Percentiles rank a stretch among this genome's conserved stretches.
Evolutionary conservation across 2,888 invertebrate species (phyloP).

Genomic region (Drosophila peninsularis): DNA sequence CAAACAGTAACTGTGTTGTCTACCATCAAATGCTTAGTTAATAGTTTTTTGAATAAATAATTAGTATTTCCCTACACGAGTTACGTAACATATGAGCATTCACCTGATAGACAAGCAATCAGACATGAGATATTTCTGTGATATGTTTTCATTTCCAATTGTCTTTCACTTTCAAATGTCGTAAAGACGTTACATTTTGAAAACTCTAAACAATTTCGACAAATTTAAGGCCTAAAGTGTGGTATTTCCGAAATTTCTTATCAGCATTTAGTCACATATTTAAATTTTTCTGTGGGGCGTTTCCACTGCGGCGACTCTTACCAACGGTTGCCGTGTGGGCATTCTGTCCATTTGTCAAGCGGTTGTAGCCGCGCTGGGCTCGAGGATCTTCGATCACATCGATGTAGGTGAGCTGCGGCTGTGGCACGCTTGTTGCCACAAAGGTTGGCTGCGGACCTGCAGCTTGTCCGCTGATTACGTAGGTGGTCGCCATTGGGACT

Average conservation of each 20-base stretch:
- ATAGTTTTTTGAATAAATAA: not conserved
- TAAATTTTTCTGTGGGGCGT: not conserved
- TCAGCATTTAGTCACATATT: constrained; percentile 7
- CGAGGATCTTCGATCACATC: constrained; percentile 41
- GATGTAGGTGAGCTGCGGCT: constrained; percentile 27
- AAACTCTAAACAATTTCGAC: not conserved
- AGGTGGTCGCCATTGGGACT: constrained; percentile 42
- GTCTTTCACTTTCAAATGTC: not conserved
- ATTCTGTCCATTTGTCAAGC: constrained; percentile 37
- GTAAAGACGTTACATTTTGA: too few relatives aligned
- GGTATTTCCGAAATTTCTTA: constrained; percentile 7
- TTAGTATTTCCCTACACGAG: not conserved
- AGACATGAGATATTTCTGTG: too few relatives aligned
- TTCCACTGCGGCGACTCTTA: not conserved
- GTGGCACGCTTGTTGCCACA: constrained; percentile 18
- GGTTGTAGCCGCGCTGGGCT: constrained; percentile 24
- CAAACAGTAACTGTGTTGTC: not conserved
- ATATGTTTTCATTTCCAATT: not conserved
- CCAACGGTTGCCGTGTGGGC: constrained; percentile 44
- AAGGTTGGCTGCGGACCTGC: constrained; percentile 38
- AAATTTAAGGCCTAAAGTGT: not conserved
- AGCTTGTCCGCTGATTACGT: constrained; percentile 31
- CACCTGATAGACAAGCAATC: not conserved
- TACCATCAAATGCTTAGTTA: not conserved
- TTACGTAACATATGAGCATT: constrained; percentile 1